Conservation (phyloP, 1,140 invertebrate species). For the Eufriesea mexicana region DNA sequence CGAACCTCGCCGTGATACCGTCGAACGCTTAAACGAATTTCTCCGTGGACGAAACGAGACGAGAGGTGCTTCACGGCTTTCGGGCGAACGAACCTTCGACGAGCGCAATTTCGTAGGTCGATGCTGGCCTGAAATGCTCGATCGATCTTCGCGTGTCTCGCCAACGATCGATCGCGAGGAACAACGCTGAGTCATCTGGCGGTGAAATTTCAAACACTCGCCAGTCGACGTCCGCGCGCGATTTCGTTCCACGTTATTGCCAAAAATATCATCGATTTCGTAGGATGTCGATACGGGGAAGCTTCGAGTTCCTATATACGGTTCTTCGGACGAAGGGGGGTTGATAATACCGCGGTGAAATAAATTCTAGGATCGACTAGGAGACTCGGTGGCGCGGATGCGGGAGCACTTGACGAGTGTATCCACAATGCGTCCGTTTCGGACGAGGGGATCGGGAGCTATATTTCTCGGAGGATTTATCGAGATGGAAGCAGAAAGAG, state of each 20-base stretch:
- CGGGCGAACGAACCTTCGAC: background rate
- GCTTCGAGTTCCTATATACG: too few species aligned
- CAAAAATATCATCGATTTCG: background rate
- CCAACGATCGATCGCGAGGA: background rate
- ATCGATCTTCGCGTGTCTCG: background rate
- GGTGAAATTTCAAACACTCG: too few species aligned
- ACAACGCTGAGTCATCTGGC: too few species aligned
- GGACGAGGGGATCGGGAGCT: background rate
- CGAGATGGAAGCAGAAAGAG: too few species aligned
- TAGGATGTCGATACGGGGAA: too few species aligned
- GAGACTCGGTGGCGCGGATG: too few species aligned
- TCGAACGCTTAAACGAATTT: constrained; percentile 13
- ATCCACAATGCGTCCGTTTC: background rate
- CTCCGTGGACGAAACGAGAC: constrained; percentile 11
- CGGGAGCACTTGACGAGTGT: background rate
- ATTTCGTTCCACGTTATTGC: too few species aligned
- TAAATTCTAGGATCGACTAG: too few species aligned
- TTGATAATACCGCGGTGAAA: too few species aligned
- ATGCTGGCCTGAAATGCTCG: background rate
- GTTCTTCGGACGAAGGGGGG: too few species aligned
- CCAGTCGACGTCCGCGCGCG: too few species aligned
- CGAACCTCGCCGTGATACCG: background rate
- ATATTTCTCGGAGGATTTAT: constrained; percentile 13
- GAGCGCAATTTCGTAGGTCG: background rate
- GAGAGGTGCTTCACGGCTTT: background rate